Conservation (phyloP, 2,113 vertebrate genomes). For the Sardina pilchardus region DNA sequence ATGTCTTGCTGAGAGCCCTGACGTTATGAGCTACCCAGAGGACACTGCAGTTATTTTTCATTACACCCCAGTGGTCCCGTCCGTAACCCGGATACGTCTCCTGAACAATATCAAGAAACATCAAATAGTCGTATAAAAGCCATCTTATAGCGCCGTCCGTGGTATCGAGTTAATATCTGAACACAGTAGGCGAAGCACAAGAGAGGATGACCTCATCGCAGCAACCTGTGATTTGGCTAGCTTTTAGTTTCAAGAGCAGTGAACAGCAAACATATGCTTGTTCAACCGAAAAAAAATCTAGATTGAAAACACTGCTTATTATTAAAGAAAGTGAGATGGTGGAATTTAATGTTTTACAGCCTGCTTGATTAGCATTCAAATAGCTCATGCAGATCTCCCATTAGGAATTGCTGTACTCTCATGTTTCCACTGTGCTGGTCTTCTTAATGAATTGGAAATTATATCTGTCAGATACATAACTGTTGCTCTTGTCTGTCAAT, state of each 20-base stretch:
- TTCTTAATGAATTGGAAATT: conserved; percentile 15
- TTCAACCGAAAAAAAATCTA: neutral
- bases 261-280: conserved; percentile 2
- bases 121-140: neutral
- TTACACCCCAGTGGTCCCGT: conserved; percentile 28
- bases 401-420: conserved; percentile 10
- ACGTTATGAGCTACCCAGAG: conserved; percentile 48
- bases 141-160: neutral
- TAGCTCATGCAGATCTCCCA: conserved; percentile 51
- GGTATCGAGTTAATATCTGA: neutral
- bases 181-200: neutral
- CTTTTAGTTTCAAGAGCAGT: conserved; percentile 25
- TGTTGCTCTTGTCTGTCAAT: conserved; percentile 20
- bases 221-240: conserved; percentile 10
- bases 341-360: neutral
- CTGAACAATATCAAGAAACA: conserved; percentile 40
- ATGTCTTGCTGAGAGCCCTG: conserved; percentile 51
- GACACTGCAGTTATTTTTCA: conserved; percentile 31
- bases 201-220: conserved; percentile 33
- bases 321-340: neutral
- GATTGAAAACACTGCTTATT: neutral
- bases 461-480: conserved; percentile 14
- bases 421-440: conserved; percentile 11
- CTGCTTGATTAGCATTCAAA: conserved; percentile 61
- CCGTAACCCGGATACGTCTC: conserved; percentile 15